Base-by-base conservation (phyloP, 1,140 invertebrate species). In the Homalodisca vitripennis region DNA sequence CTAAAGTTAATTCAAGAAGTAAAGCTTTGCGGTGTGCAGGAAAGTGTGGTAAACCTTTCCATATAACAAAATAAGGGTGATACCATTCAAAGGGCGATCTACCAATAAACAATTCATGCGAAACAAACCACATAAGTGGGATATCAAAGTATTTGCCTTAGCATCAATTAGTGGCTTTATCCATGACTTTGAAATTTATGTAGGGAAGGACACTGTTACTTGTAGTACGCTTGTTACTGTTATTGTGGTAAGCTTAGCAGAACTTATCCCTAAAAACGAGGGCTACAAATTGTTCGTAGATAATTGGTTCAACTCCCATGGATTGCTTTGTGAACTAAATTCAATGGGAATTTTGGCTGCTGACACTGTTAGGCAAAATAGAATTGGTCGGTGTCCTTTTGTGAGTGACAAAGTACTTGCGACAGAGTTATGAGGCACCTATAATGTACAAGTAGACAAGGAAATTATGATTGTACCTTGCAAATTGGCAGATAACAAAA, bases 121-220 rank as follows among this genome's bases (percentile, higher is more conserved):
- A 31, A 75, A 75, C 17, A 79, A 79, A 70, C 76, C 75, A 20
- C 71, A 75, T 60, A 78, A 78, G 72, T 78, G 74, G 72, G 75
- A 74, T 17, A 77, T 68, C 47, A 77, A 79, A 69, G 41, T 78
- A 17, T 75, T 70, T 60, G 74, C 76, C 34, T 48, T 77, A 12
- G 70, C 67, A 66, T 46, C 66, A 32, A 22, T 29, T n/a, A 32
- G 29, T 41, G 74, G 74, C n/a, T 77, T 75, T 74, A 72, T 72
- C 26, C 74, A 79, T 65, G 63, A 77, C 26, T 77, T 78, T 74
- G 74, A 76, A 67, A 63, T 77, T 20, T 77, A 76, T 73, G 53
- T 73, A 24, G 76, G 75, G 14, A 70, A 71, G 63, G 72, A 73
- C 53, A 77, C 70, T 32, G 46, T 66, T 22, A 72, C 30, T 67